Evolutionary conservation across 2,113 vertebrate genomes (phyloP), one percentile per base, ranked within the genome.

Genomic region (Sterrhoptilus dennistouni): DNA sequence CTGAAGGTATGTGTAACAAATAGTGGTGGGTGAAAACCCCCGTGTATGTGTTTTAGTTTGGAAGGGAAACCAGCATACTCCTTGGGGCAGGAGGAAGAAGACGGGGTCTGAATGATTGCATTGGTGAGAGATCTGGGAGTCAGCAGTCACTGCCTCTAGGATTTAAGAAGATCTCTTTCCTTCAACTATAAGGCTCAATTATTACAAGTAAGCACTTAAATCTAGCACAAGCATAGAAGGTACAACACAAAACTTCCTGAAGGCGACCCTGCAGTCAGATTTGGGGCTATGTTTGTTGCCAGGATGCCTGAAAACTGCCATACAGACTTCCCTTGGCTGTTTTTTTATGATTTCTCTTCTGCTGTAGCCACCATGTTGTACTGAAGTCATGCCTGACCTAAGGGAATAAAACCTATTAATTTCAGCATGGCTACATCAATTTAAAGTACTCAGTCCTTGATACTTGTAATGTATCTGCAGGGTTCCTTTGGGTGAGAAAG

Each of bases 1-100:
- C 97, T 99, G 83, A 99, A 99, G 99, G 99, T 99, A 96, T 21
- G 95, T 94, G 69, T 50, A 12, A 33, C 23, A 21, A 76, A 38
- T 9, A 52, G 75, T 29, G 72, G 12, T 33, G 1, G 3, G 61
- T 65, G 74, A 59, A 64, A 38, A 12, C 38, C 49, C 40, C 9
- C 2, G 4, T 6, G 10, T 64, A 3, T 1, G 2, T 56, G 2
- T 18, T 45, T 42, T 20, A 12, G 24, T 68, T 77, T 49, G 54
- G 52, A 81, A 87, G n/a, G 87, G 88, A 90, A 88, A 20, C 15
- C 36, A 36, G 52, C 56, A 5, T 4, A 24, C 17, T 40, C 91
- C 36, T 29, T 42, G 68, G 33, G 64, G 86, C 47, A 61, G 65
- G 61, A 90, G 77, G 80, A 84, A 20, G 53, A 72, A 81, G 79